These are phyloP conservation scores for Troilus luridus DNA, from an alignment of 2,888 invertebrate species.

Conservation along the genomic window DNA sequence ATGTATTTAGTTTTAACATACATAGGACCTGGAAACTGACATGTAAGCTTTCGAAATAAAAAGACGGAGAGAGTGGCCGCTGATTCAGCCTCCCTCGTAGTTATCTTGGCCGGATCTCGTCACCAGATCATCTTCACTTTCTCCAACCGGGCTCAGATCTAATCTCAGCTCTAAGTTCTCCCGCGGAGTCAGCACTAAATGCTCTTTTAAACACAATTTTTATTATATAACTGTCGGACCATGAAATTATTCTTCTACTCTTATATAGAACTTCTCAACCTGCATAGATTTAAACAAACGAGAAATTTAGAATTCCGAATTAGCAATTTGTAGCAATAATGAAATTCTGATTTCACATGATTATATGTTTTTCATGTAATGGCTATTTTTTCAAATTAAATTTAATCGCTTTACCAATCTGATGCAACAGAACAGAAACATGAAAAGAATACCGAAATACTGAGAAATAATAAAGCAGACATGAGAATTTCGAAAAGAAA, in stretches of 20 bases:
- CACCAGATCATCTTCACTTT: slow-evolving; percentile 10
- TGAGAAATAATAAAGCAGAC: too few relatives aligned
- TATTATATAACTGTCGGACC: neutral
- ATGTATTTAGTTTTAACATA: neutral
- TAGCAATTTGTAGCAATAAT: too few relatives aligned
- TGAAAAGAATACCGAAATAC: too few relatives aligned
- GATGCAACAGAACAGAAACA: too few relatives aligned
- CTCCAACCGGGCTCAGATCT: neutral
- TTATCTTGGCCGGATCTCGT: neutral
- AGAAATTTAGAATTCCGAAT: too few relatives aligned
- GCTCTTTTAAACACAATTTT: neutral
- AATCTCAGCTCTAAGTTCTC: neutral
- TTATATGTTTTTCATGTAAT: too few relatives aligned
- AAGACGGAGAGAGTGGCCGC: neutral
- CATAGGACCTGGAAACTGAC: neutral
- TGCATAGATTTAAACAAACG: too few relatives aligned
- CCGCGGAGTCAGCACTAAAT: neutral
- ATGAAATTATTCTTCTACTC: neutral
- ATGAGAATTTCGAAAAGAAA: too few relatives aligned
- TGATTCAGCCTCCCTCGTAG: neutral
- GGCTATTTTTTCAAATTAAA: too few relatives aligned
- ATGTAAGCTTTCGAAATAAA: neutral
- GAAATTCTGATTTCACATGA: too few relatives aligned
- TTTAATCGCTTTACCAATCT: too few relatives aligned
- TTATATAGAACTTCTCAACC: neutral